phyloP scores from a whole-genome alignment of 2,113 vertebrate genomes.

The Pteronura brasiliensis region DNA sequence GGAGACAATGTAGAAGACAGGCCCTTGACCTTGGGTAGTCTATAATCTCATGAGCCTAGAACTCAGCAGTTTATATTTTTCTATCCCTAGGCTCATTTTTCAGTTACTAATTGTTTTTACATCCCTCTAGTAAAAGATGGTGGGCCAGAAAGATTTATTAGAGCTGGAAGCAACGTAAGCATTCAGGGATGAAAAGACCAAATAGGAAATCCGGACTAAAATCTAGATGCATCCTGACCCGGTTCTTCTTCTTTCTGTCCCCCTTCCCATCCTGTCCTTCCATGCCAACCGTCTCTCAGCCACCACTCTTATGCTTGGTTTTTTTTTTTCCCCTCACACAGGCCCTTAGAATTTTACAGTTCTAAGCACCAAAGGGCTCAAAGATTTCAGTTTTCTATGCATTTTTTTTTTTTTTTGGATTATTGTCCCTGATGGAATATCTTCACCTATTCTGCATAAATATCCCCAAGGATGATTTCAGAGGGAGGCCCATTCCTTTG shows the following conservation, averaged over 20 bases:
- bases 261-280: neutral
- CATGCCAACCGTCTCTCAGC: too few relatives aligned
- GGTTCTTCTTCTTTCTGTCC: neutral
- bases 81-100: neutral
- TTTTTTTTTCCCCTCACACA: neutral
- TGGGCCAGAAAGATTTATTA: neutral
- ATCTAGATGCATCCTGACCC: neutral
- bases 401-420: neutral
- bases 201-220: neutral
- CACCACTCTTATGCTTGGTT: neutral
- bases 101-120: neutral
- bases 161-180: neutral
- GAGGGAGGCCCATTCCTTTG: neutral
- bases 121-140: neutral
- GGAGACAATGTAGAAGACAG: neutral
- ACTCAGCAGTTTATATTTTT: neutral
- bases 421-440: neutral
- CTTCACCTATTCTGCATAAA: neutral
- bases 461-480: neutral
- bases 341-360: neutral
- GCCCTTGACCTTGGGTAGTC: neutral
- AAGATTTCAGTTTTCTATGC: neutral
- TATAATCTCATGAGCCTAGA: neutral
- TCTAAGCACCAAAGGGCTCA: neutral
- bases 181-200: neutral